Base-by-base conservation (phyloP, 2,797 vertebrate genomes). In the Rhinogobio ventralis region DNA sequence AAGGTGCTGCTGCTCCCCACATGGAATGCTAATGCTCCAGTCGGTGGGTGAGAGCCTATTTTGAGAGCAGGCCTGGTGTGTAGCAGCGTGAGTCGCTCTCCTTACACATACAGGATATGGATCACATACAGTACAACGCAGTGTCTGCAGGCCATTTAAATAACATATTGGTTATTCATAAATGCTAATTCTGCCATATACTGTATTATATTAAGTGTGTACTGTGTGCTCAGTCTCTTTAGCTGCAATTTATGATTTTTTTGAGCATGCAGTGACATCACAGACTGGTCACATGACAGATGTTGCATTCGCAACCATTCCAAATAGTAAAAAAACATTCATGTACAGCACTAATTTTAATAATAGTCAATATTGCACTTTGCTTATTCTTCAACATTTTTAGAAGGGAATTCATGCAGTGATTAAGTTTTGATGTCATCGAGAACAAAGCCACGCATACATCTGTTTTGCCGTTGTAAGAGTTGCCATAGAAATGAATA, bases 1-100 rank as follows among this genome's bases (percentile, higher is more conserved):
- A 93, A 91, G 91, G 91, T 87, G 86, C 91, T 84, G 68, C 88
- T 57, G 87, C 87, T 90, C 82, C 92, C 92, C 90, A 93, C 91
- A 83, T 92, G 90, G 92, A 92, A 88, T 76, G 90, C 89, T 89
- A 91, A 90, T 88, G 89, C 87, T 87, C 76, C 80, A 90, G 90
- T 88, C 93, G 88, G 93, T 93, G 88, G 93, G 94, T 86, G 89
- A 92, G 87, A 55, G 30, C 91, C 92, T 95, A 94, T 95, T 95
- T 95, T 91, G 89, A 92, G 94, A 92, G 90, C 90, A 87, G 57
- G 89, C 92, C 90, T 89, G 90, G 92, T 93, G 93, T 89, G 92
- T 90, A 84, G 90, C 85, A 85, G 80, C 84, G 36, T 67, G 83
- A 75, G 77, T 88, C 73, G 81, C 87, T 87, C 73, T 88, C 87